Base-by-base conservation (phyloP, 2,797 vertebrate genomes). In the Tarsius wallacei region DNA sequence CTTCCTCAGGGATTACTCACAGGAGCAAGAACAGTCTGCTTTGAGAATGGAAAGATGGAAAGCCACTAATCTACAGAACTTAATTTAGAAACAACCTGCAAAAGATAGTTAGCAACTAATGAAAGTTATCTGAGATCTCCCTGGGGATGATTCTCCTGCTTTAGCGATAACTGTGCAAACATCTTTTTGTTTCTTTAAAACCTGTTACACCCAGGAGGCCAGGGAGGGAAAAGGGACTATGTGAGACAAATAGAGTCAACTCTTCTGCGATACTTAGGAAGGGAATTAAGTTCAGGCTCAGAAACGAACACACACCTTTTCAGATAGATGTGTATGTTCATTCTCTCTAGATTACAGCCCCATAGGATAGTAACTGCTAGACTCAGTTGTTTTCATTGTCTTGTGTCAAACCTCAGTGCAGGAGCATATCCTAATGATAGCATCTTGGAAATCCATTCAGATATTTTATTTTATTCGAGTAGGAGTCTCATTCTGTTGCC, bases 71-170 rank as follows among this genome's bases (percentile, higher is more conserved):
- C 94, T 94, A 80, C 82, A 11, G n/a, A 74, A 94, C 94, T 73
- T 96, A 96, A 97, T 96, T 98, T 97, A 97, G 97, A 96, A 92
- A 80, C 90, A 97, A 96, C 91, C 81, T 97, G 88, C 31, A 57
- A 91, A 98, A n/a, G 68, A 66, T 16, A 85, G 95, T 90, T 95
- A 96, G 91, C 11, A 24, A 84, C 21, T 96, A 94, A 91, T 80
- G 94, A 97, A 96, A 49, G 97, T 92, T 97, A 95, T 33, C 83
- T 33, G 91, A 94, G 96, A 31, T 63, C 66, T 97, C 95, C 19
- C 80, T 64, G 82, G 76, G 91, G 95, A 87, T 15, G 11, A 33
- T n/a, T 92, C 49, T 95, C 53, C 70, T 36, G 90, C 77, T 86
- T 93, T 87, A 61, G 76, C 77, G 87, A 51, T 89, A 93, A 96